These are phyloP conservation scores for Aphelocoma californica DNA, from an alignment of 2,797 vertebrate genomes.

Conservation along the genomic window DNA sequence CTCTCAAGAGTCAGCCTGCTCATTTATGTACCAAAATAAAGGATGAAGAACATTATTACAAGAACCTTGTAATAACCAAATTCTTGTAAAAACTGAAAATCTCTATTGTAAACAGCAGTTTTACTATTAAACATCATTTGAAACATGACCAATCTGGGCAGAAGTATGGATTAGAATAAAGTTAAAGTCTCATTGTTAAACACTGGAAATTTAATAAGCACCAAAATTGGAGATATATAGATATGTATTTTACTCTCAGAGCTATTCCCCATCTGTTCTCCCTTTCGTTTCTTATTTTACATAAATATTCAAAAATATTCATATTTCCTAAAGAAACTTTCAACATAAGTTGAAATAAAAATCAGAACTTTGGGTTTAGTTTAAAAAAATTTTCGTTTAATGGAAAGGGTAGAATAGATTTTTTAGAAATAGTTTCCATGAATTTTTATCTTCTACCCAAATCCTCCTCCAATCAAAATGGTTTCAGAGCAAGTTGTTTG, in stretches of 20 bases:
- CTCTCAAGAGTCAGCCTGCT: not conserved
- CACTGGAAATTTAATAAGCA: not conserved
- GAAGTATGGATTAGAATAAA: not conserved
- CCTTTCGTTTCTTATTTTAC: slow-evolving; percentile 27
- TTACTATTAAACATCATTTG: not conserved
- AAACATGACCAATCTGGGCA: not conserved
- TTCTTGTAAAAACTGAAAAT: not conserved
- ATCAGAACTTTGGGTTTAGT: not conserved
- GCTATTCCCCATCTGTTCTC: slow-evolving; percentile 50
- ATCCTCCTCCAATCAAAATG: not conserved
- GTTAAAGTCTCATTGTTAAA: not conserved
- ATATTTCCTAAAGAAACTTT: slow-evolving; percentile 27
- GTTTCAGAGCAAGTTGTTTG: not conserved
- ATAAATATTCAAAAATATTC: slow-evolving; percentile 59
- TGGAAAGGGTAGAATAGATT: not conserved
- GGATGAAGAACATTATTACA: not conserved
- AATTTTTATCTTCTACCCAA: not conserved
- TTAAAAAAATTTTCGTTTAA: not conserved
- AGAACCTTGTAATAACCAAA: not conserved
- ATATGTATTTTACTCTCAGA: not conserved
- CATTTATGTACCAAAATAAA: not conserved
- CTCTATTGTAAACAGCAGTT: not conserved
- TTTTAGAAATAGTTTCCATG: not conserved
- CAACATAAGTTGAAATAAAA: slow-evolving; percentile 17
- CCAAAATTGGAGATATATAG: not conserved